These are phyloP conservation scores for Morinoia aosen DNA, from an alignment of 2,888 invertebrate genomes.

Conservation along the genomic window DNA sequence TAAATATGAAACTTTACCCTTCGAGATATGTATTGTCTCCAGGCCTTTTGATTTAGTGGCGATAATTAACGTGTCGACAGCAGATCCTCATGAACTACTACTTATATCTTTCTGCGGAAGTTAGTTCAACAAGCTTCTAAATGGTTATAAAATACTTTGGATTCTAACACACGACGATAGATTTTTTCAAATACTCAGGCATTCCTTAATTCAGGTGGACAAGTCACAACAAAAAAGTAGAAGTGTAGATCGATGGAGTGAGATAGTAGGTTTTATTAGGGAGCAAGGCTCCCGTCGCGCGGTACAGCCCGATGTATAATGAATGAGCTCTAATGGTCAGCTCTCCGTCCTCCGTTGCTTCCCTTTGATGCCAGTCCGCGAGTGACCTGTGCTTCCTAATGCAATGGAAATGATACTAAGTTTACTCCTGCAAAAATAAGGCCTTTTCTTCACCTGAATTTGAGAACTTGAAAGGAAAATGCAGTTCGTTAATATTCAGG, in stretches of 20 bases:
- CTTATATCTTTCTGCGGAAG: background rate
- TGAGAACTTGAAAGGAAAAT: conserved; percentile 39
- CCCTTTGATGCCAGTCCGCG: background rate
- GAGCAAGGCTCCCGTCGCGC: background rate
- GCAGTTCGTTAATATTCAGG: conserved; percentile 30
- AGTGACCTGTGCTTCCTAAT: conserved; percentile 35
- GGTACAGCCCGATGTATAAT: conserved; percentile 22
- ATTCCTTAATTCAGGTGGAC: background rate
- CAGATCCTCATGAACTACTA: background rate
- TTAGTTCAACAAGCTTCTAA: background rate
- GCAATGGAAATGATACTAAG: conserved; percentile 51
- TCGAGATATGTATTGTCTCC: background rate
- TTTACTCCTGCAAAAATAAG: conserved; percentile 23
- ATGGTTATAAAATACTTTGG: background rate
- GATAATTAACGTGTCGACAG: background rate
- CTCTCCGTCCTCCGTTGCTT: background rate
- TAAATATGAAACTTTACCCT: background rate
- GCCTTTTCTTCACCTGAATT: conserved; percentile 36
- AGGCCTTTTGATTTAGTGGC: background rate
- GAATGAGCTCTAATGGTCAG: conserved; percentile 44
- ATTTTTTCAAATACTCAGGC: background rate
- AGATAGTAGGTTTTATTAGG: background rate
- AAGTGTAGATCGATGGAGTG: background rate
- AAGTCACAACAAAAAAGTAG: background rate
- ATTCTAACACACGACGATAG: background rate